phyloP scores from a whole-genome alignment of 2,113 vertebrate species.

The Hemicordylus capensis region DNA sequence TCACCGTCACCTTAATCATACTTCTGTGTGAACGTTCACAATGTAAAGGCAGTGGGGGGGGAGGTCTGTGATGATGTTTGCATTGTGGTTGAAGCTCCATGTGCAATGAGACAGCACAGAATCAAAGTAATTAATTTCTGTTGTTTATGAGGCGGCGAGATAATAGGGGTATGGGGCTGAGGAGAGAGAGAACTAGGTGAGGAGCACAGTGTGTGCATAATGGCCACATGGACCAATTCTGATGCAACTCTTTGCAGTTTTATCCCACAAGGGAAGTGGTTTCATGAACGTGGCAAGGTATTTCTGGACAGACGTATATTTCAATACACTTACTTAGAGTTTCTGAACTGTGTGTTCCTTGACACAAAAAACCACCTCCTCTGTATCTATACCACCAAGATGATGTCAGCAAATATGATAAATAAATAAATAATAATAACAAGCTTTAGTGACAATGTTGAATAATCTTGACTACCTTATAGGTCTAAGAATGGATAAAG shows the following conservation, averaged over 20 bases:
- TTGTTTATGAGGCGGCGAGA: background rate
- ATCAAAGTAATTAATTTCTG: background rate
- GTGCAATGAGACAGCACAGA: background rate
- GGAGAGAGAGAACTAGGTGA: background rate
- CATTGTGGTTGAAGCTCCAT: background rate
- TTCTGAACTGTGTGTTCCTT: background rate
- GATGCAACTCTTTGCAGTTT: slow-evolving; percentile 12
- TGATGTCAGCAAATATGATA: slow-evolving; percentile 1
- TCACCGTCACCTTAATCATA: background rate
- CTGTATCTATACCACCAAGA: background rate
- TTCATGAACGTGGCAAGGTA: background rate
- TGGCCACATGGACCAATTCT: background rate
- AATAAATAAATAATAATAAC: too few relatives aligned
- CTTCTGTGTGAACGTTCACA: background rate
- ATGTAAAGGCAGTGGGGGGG: background rate
- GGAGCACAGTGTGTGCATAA: background rate
- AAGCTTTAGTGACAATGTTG: background rate
- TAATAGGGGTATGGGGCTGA: background rate
- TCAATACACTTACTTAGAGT: background rate
- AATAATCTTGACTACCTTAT: background rate
- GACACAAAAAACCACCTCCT: slow-evolving; percentile 2
- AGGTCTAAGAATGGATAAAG: background rate
- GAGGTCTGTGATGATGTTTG: background rate
- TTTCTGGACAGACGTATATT: background rate
- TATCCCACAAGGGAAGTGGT: slow-evolving; percentile 20